Conservation (phyloP, 2,797 vertebrate genomes). For the Heterohyrax brucei region DNA sequence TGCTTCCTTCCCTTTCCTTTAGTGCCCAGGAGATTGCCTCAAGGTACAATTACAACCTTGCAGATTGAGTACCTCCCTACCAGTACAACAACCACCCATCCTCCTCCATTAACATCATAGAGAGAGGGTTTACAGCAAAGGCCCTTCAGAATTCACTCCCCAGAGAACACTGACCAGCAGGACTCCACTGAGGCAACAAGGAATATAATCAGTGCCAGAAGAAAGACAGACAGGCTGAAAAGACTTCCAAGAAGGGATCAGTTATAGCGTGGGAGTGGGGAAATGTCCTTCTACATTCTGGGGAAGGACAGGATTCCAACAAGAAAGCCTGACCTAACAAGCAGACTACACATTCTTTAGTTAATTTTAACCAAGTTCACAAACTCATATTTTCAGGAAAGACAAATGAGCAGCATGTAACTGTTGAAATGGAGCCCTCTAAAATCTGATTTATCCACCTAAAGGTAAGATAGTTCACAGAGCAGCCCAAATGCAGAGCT, state of each 20-base stretch:
- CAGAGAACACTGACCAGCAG: background rate
- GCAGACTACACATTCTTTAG: background rate
- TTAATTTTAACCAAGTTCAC: slow-evolving; percentile 43
- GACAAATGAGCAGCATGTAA: slow-evolving; percentile 10
- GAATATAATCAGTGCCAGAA: background rate
- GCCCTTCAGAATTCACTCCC: background rate
- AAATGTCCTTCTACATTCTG: background rate
- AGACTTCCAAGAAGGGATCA: background rate
- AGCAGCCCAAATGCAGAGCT: slow-evolving; percentile 37
- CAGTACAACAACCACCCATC: too few relatives aligned
- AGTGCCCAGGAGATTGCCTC: too few relatives aligned
- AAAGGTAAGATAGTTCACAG: background rate
- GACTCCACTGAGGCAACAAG: background rate
- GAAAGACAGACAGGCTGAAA: background rate
- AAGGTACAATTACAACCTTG: too few relatives aligned
- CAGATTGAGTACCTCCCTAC: too few relatives aligned
- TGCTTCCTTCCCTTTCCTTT: too few relatives aligned
- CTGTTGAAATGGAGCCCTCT: background rate
- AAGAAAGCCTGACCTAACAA: background rate
- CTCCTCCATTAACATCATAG: too few relatives aligned
- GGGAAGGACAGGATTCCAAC: background rate
- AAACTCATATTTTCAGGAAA: slow-evolving; percentile 19
- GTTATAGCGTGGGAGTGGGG: fast-evolving
- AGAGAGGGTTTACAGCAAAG: background rate
- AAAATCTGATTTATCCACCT: slow-evolving; percentile 60